phyloP scores from a whole-genome alignment of 2,113 vertebrate species.

The Ailurus styani region DNA sequence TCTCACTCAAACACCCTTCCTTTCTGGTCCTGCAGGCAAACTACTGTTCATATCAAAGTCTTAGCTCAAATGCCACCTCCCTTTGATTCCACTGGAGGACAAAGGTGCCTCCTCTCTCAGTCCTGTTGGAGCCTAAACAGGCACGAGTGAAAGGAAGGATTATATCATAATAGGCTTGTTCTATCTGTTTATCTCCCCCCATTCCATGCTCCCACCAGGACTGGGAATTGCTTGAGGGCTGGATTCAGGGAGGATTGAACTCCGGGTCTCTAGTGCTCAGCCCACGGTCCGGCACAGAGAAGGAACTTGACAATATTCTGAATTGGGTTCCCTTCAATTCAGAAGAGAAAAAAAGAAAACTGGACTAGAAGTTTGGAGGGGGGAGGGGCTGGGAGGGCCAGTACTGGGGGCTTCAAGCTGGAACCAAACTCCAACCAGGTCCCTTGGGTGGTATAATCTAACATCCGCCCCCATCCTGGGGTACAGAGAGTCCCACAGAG shows the following conservation, averaged over 20 bases:
- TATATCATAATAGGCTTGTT: neutral
- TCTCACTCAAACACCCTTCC: neutral
- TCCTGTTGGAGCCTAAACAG: rapidly evolving
- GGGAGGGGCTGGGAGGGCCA: neutral
- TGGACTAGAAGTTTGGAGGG: neutral
- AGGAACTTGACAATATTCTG: neutral
- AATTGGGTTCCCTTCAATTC: neutral
- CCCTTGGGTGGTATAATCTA: neutral
- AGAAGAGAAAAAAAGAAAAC: neutral
- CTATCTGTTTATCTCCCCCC: neutral
- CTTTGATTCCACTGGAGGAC: neutral
- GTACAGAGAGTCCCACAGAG: neutral
- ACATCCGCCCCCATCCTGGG: neutral
- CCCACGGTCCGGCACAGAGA: neutral
- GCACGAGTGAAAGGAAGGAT: neutral
- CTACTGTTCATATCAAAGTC: neutral
- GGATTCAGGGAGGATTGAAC: neutral
- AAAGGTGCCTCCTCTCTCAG: rapidly evolving
- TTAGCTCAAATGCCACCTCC: neutral
- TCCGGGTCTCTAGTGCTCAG: neutral
- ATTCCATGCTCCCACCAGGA: neutral
- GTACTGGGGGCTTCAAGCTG: neutral
- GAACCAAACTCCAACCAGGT: neutral
- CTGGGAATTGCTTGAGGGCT: neutral
- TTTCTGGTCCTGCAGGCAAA: neutral